phyloP scores from a whole-genome alignment of 2,888 invertebrate species.

The Ochropleura leucogaster region DNA sequence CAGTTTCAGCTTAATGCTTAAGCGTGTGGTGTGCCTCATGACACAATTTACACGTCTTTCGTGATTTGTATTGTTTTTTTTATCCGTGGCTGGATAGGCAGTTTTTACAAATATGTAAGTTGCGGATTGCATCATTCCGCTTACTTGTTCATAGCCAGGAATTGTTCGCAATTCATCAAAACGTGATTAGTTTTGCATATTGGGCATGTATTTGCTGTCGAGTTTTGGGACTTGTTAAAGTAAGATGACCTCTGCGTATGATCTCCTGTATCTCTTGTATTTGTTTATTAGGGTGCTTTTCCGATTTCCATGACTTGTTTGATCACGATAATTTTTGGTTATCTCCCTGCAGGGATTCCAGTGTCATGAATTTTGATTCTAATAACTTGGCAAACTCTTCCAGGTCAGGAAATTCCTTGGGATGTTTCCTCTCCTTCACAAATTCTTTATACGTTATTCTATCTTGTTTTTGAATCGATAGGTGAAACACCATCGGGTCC shows the following conservation, averaged over 20 bases:
- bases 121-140: not conserved
- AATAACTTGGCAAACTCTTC: not conserved
- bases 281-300: no score
- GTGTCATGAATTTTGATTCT: constrained; percentile 17
- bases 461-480: no score
- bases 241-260: no score
- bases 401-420: constrained; percentile 1
- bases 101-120: not conserved
- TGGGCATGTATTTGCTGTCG: not conserved
- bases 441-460: no score
- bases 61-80: not conserved
- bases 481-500: no score
- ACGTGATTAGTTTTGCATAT: not conserved
- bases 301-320: not conserved
- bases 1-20: no score
- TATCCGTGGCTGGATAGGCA: not conserved
- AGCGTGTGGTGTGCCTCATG: no score
- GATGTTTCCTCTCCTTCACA: not conserved
- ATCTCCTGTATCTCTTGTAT: no score
- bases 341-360: not conserved
- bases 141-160: not conserved
- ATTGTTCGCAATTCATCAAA: not conserved
- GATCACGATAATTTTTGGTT: not conserved
- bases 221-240: no score
- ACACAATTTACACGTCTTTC: not conserved